phyloP scores from a whole-genome alignment of 2,113 vertebrate genomes.

The Prionailurus bengalensis region DNA sequence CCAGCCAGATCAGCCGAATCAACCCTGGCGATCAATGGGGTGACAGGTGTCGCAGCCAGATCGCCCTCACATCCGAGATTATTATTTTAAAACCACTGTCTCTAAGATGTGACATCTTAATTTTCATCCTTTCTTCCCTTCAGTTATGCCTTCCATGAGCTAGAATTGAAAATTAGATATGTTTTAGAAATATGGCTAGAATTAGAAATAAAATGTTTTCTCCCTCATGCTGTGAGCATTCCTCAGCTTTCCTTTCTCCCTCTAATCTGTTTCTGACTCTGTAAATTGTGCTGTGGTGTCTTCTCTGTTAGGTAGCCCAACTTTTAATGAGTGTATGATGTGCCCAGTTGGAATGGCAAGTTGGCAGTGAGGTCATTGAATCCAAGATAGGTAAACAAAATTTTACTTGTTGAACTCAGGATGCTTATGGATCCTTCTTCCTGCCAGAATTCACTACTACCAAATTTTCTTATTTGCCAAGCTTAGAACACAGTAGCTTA shows the following conservation, averaged over 20 bases:
- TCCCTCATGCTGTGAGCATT: neutral
- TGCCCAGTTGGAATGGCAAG: neutral
- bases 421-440: neutral
- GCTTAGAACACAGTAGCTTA: neutral
- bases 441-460: neutral
- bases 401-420: neutral
- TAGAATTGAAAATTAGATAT: slow-evolving; percentile 51
- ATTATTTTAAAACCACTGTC: neutral
- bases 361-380: neutral
- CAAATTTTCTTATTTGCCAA: neutral
- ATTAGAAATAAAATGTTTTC: slow-evolving; percentile 18
- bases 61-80: neutral
- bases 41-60: no score
- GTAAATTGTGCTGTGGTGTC: neutral
- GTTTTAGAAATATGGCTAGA: slow-evolving; percentile 55
- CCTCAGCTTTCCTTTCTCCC: neutral
- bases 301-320: neutral
- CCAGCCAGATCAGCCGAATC: no score
- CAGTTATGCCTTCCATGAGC: neutral
- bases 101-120: slow-evolving; percentile 42
- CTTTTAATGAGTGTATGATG: neutral
- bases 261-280: slow-evolving; percentile 43
- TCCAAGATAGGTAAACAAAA: neutral
- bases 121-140: slow-evolving; percentile 55
- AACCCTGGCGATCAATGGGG: no score